phyloP scores from a whole-genome alignment of 2,888 invertebrate genomes.

The Phalera bucephala region DNA sequence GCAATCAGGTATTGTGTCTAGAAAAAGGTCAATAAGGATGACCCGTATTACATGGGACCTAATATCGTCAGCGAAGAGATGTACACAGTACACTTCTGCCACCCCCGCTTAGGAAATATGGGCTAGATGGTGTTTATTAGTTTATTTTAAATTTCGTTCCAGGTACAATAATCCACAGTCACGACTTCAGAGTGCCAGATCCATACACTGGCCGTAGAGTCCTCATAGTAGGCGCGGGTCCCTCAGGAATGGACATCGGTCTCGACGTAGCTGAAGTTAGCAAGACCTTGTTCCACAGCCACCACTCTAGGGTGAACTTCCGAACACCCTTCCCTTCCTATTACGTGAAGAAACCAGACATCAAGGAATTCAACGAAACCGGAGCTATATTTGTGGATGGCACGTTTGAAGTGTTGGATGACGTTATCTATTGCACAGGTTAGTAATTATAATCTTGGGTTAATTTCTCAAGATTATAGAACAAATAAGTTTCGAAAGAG shows the following conservation, averaged over 20 bases:
- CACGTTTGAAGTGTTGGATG: conserved; percentile 83
- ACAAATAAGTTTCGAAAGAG: no score
- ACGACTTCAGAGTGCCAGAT: conserved; percentile 86
- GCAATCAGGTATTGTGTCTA: no score
- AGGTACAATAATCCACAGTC: conserved; percentile 87
- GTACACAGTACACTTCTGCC: no score
- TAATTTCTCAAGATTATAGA: no score
- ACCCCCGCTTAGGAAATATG: no score
- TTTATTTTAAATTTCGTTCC: conserved; percentile 40
- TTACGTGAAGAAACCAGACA: conserved; percentile 76
- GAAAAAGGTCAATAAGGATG: no score
- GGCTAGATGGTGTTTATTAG: no score
- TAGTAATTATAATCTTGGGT: no score
- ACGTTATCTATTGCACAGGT: conserved; percentile 89
- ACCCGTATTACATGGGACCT: no score
- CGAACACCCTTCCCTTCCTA: conserved; percentile 69
- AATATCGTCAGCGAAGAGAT: no score
- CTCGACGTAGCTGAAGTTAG: conserved; percentile 81
- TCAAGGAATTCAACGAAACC: conserved; percentile 73
- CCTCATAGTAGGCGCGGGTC: conserved; percentile 87
- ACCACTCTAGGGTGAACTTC: conserved; percentile 66
- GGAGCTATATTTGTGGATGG: conserved; percentile 84
- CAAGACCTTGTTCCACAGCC: conserved; percentile 74
- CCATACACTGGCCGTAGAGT: conserved; percentile 83
- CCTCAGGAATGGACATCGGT: conserved; percentile 89